Percentiles rank a stretch among this genome's conserved stretches.
Conservation (phyloP, 2,797 vertebrate genomes). For the Pelobates cultripes region DNA sequence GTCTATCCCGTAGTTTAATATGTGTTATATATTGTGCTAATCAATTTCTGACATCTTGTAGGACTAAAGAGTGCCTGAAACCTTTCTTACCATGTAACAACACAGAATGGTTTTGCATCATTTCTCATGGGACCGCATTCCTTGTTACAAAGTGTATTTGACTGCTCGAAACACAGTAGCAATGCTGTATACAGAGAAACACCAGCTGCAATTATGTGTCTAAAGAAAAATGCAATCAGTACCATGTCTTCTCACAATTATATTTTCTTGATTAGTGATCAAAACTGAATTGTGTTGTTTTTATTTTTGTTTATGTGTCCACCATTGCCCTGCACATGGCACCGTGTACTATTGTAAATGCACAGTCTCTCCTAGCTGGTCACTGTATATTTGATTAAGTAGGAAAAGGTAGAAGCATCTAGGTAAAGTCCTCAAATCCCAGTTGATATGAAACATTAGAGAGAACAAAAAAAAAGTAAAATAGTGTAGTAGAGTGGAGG, state of each 20-base stretch:
- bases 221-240: neutral
- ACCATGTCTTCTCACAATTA: neutral
- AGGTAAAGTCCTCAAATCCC: no score
- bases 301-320: no score
- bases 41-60: slow-evolving; percentile 27
- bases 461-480: no score
- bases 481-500: no score
- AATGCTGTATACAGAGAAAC: slow-evolving; percentile 54
- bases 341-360: no score
- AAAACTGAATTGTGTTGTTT: no score
- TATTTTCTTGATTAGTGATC: no score
- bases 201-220: slow-evolving; percentile 38
- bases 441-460: no score
- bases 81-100: slow-evolving; percentile 17
- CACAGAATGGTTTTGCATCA: slow-evolving; percentile 43
- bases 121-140: slow-evolving; percentile 40
- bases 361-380: no score
- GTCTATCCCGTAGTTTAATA: slow-evolving; percentile 23
- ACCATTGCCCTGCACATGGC: no score
- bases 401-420: no score
- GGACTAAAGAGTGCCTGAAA: neutral
- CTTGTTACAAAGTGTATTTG: slow-evolving; percentile 42
- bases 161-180: slow-evolving; percentile 54
- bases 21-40: slow-evolving; percentile 26
- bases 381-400: no score